These are phyloP conservation scores for Ophthalmolycus amberensis DNA, from an alignment of 2,113 vertebrate species.

Conservation along the genomic window DNA sequence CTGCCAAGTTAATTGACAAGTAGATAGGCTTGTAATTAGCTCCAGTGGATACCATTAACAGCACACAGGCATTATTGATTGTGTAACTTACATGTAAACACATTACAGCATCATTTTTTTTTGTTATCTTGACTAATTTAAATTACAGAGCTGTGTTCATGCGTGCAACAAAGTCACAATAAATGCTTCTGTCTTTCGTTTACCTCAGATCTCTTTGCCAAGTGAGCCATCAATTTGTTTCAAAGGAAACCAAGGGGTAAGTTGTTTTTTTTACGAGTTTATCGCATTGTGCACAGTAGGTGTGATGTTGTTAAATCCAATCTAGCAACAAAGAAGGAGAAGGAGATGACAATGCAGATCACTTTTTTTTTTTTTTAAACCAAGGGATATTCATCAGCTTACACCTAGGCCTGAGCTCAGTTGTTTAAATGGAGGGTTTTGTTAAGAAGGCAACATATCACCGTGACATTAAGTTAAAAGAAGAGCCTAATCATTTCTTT, in stretches of 20 bases:
- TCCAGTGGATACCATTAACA: constrained; percentile 33
- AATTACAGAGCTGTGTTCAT: neutral
- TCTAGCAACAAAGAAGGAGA: neutral
- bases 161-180: neutral
- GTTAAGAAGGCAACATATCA: neutral
- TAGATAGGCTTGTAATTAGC: constrained; percentile 33
- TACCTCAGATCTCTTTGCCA: constrained; percentile 74
- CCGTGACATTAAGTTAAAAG: constrained; percentile 1
- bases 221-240: constrained; percentile 83
- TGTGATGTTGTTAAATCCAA: neutral
- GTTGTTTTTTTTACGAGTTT: constrained; percentile 6
- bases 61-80: constrained; percentile 10
- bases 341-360: neutral
- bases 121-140: constrained; percentile 9
- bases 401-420: neutral
- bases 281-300: neutral
- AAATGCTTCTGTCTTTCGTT: constrained; percentile 16
- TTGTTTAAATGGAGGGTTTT: constrained; percentile 10
- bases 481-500: neutral
- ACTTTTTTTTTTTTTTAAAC: constrained; percentile 1
- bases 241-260: constrained; percentile 86
- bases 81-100: constrained; percentile 33
- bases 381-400: neutral
- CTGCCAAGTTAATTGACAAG: constrained; percentile 44
- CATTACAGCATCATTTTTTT: neutral